These are phyloP conservation scores for Acrobasis suavella DNA, from an alignment of 2,888 invertebrate genomes.

Conservation along the genomic window DNA sequence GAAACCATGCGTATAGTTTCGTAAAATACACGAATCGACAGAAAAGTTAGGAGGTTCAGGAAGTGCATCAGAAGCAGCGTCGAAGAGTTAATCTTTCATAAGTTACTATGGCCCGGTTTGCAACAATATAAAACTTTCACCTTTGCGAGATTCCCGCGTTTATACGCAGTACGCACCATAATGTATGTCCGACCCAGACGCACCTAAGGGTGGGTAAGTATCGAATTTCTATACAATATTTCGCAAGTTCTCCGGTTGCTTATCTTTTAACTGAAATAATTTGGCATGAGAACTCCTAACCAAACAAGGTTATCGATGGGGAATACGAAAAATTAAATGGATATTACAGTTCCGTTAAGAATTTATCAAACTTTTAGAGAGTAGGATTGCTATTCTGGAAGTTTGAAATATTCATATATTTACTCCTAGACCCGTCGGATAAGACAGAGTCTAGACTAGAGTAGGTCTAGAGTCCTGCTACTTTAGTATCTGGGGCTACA, in stretches of 20 bases:
- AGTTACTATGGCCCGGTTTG: constrained; percentile 1
- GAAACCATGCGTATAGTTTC: too few species aligned
- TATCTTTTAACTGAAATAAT: constrained; percentile 6
- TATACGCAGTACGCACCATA: neutral
- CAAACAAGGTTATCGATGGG: constrained; percentile 2
- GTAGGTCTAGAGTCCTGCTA: too few species aligned
- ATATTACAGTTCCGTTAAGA: neutral
- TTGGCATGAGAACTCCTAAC: neutral
- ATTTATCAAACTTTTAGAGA: neutral
- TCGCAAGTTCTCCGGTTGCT: neutral
- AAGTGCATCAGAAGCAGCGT: neutral
- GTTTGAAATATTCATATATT: too few species aligned
- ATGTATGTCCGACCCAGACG: neutral
- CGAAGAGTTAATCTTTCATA: neutral
- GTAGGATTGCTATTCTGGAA: too few species aligned
- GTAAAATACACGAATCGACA: too few species aligned
- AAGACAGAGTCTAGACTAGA: too few species aligned
- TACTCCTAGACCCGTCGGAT: too few species aligned
- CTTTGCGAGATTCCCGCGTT: constrained; percentile 3
- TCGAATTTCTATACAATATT: constrained; percentile 15
- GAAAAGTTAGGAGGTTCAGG: neutral
- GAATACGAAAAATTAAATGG: neutral
- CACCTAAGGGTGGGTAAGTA: neutral
- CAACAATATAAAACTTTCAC: neutral
- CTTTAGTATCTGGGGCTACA: too few species aligned